Conservation (phyloP, 2,113 vertebrate genomes). For the Uria aalge region DNA sequence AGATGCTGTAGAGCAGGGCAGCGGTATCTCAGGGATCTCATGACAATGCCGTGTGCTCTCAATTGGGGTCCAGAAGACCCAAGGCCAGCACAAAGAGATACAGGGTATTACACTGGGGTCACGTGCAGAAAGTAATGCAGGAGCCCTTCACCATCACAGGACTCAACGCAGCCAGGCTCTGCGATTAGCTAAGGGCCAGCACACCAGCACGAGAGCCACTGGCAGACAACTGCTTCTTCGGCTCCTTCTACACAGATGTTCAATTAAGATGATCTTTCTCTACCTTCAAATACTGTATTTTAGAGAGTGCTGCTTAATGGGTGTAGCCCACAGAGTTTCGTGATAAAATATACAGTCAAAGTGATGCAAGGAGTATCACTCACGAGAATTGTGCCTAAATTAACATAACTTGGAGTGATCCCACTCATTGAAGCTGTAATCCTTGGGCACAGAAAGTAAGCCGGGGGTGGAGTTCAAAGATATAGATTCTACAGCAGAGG, state of each 20-base stretch:
- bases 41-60: accelerated
- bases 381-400: background rate
- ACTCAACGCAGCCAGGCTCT: accelerated
- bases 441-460: background rate
- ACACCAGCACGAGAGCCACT: accelerated
- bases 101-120: accelerated
- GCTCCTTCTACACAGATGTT: background rate
- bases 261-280: background rate
- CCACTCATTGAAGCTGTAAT: background rate
- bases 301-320: background rate
- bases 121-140: accelerated
- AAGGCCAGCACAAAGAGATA: background rate
- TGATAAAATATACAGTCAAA: background rate
- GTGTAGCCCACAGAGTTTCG: accelerated
- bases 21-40: background rate
- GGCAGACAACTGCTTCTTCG: background rate
- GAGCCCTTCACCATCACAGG: background rate
- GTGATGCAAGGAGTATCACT: background rate
- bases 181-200: background rate
- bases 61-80: background rate
- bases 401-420: background rate
- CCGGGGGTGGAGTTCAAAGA: background rate
- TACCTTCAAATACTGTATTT: background rate
- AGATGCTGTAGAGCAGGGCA: background rate
- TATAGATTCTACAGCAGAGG: background rate